These are phyloP conservation scores for Sandelia bainsii DNA, from an alignment of 2,797 vertebrate genomes.

Conservation along the genomic window DNA sequence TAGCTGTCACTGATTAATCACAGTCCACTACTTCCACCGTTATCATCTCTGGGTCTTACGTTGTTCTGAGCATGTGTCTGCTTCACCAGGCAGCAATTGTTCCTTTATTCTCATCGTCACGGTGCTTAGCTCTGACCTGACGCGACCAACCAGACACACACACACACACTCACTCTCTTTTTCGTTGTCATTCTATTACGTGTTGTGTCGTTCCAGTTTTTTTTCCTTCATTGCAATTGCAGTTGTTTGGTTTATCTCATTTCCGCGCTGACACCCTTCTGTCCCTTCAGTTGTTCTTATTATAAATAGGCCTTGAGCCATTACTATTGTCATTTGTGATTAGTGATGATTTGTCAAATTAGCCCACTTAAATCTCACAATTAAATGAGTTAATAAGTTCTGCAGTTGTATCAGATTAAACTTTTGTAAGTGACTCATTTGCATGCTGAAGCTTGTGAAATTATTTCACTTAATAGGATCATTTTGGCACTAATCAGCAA, in stretches of 20 bases:
- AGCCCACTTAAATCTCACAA: slow-evolving; percentile 73
- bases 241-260: slow-evolving; percentile 39
- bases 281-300: slow-evolving; percentile 23
- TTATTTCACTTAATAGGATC: slow-evolving; percentile 72
- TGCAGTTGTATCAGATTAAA: slow-evolving; percentile 70
- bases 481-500: slow-evolving; percentile 73
- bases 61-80: slow-evolving; percentile 60
- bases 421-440: slow-evolving; percentile 77
- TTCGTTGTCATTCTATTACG: background rate
- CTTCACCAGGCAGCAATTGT: slow-evolving; percentile 46
- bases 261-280: slow-evolving; percentile 33
- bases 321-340: slow-evolving; percentile 75
- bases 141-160: background rate
- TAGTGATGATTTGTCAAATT: slow-evolving; percentile 76
- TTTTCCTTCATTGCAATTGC: slow-evolving; percentile 15
- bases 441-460: slow-evolving; percentile 69
- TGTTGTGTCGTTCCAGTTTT: slow-evolving; percentile 20
- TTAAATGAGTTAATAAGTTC: slow-evolving; percentile 76
- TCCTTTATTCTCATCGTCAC: slow-evolving; percentile 41
- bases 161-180: background rate
- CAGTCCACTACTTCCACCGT: slow-evolving; percentile 65
- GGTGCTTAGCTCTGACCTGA: slow-evolving; percentile 38
- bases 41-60: slow-evolving; percentile 60
- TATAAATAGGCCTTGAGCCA: slow-evolving; percentile 53
- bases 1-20: slow-evolving; percentile 83